Evolutionary conservation across 2,888 invertebrate genomes (phyloP), one percentile per base, ranked within the genome.

Genomic region (Osedax frankpressi): DNA sequence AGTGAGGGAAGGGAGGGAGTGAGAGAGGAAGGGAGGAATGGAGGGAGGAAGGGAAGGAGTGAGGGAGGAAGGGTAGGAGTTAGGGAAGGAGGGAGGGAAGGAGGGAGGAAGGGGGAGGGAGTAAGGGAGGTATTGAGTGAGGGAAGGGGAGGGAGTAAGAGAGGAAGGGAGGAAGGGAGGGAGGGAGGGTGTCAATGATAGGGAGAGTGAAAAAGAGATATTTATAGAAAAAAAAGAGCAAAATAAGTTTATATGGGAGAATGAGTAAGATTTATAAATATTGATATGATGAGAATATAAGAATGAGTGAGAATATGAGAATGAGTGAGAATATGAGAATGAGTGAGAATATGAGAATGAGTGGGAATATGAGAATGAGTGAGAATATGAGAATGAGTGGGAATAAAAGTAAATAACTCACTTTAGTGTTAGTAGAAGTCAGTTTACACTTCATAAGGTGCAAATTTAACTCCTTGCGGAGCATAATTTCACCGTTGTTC

Each of bases 161-260:
- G 28, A 28, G 70, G 26, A 11, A 74, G 25, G 6, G 14, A 59
- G n/a, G 70, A 26, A 24, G 70, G 25, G 59, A 14, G 62, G 19
- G 73, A 79, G 19, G 78, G 71, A 24, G 76, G 75, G 14, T 77
- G 75, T 70, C 76, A 74, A 63, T 76, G 73, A 62, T 6, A 44
- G 19, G 44, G 11, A 11, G 44, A 11, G 19, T 44, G 44, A n/a
- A n/a, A n/a, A n/a, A n/a, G n/a, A n/a, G n/a, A n/a, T n/a, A n/a
- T n/a, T n/a, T n/a, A n/a, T n/a, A n/a, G n/a, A n/a, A n/a, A n/a
- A n/a, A n/a, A n/a, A n/a, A n/a, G n/a, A n/a, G n/a, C n/a, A n/a
- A n/a, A n/a, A n/a, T n/a, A n/a, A n/a, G n/a, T n/a, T n/a, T n/a
- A n/a, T n/a, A n/a, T n/a, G n/a, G n/a, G n/a, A n/a, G n/a, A n/a